phyloP scores from a whole-genome alignment of 2,888 invertebrate species.

The Heteromyza rotundicornis region DNA sequence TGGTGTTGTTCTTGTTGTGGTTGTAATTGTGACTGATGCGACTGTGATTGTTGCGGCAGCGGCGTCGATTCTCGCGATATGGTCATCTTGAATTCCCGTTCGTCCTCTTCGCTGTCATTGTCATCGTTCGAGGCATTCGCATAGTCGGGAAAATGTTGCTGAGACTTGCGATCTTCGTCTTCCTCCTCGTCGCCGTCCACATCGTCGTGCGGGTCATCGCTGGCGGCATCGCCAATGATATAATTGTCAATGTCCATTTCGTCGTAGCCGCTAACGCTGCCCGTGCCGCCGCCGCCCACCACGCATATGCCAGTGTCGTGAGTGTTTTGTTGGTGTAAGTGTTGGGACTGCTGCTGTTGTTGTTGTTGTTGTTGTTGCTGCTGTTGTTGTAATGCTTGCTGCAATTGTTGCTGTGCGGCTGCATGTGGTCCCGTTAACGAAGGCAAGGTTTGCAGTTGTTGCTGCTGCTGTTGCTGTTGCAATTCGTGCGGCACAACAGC shows the following conservation, averaged over 20 bases:
- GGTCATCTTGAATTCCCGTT: conserved; percentile 15
- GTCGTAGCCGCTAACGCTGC: conserved; percentile 48
- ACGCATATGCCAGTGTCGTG: conserved; percentile 21
- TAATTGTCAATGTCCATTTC: conserved; percentile 57
- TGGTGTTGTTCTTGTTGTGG: conserved; percentile 25
- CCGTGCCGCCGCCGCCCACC: conserved; percentile 25
- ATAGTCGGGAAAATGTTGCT: conserved; percentile 33
- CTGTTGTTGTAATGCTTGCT: conserved; percentile 25
- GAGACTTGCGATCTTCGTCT: conserved; percentile 34
- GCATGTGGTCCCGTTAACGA: conserved; percentile 41
- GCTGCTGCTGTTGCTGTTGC: conserved; percentile 29
- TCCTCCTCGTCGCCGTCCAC: conserved; percentile 39
- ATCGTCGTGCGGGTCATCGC: conserved; percentile 20
- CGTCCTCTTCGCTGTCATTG: conserved; percentile 21
- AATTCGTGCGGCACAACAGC: conserved; percentile 20
- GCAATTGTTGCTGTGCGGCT: not conserved
- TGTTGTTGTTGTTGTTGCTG: conserved; percentile 19
- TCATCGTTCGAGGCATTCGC: conserved; percentile 19
- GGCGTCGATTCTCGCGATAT: conserved; percentile 16
- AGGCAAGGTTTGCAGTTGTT: conserved; percentile 42
- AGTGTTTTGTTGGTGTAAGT: conserved; percentile 5
- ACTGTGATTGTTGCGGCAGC: conserved; percentile 12
- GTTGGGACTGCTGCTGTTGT: conserved; percentile 11
- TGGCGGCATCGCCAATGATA: conserved; percentile 48
- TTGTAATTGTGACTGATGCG: conserved; percentile 23